A percentile compares a stretch with the other conserved stretches of the same genome.
Conservation (phyloP, 2,888 invertebrate species). For the Drosophila setosimentum region DNA sequence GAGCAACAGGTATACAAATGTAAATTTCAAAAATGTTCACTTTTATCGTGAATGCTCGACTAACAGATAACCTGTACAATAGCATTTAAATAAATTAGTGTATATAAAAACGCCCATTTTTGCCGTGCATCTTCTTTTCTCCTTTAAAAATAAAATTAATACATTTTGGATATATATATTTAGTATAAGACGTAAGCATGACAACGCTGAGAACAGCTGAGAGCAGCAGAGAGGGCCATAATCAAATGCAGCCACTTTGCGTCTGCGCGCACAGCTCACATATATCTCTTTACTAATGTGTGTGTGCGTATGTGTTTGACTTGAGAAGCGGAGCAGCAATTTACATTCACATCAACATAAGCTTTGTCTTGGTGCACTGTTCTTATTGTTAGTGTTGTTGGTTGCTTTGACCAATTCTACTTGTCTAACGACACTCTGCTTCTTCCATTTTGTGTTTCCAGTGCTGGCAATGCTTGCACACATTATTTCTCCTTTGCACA, state of each 20-base stretch:
- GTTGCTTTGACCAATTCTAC: conserved; percentile 30
- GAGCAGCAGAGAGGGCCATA: background rate
- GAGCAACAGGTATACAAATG: conserved; percentile 24
- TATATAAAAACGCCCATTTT: background rate
- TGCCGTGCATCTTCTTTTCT: background rate
- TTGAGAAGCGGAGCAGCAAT: conserved; percentile 43
- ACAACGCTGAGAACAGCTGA: conserved; percentile 46
- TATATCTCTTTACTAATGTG: background rate
- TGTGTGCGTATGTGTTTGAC: conserved; percentile 11
- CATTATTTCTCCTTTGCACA: background rate
- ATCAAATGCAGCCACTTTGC: conserved; percentile 44
- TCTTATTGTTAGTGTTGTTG: conserved; percentile 1
- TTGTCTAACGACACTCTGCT: conserved; percentile 10
- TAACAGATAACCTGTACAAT: conserved; percentile 7
- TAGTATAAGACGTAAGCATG: conserved; percentile 19
- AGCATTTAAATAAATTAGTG: background rate
- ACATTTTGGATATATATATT: too few relatives aligned
- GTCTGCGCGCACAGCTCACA: conserved; percentile 42
- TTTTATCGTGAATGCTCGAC: conserved; percentile 1
- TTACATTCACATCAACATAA: conserved; percentile 27
- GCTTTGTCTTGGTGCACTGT: conserved; percentile 14
- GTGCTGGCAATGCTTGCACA: conserved; percentile 21
- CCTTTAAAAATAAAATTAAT: background rate
- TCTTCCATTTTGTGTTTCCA: conserved; percentile 15
- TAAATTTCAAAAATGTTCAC: background rate